phyloP scores from a whole-genome alignment of 2,113 vertebrate genomes.

The Dunckerocampus dactyliophorus region DNA sequence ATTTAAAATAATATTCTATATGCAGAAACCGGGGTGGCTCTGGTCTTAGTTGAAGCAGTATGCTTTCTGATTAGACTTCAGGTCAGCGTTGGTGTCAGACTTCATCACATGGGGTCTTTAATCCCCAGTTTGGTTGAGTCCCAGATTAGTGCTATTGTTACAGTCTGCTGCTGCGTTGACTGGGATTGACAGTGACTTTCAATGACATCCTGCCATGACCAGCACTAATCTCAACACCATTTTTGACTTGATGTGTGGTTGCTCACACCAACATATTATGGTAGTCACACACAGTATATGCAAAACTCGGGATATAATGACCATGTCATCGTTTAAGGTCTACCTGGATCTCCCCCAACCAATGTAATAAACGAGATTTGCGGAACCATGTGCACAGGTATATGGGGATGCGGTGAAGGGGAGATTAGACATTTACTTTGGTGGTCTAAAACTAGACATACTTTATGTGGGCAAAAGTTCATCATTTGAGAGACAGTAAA shows the following conservation, averaged over 20 bases:
- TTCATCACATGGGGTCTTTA: constrained; percentile 67
- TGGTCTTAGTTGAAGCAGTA: constrained; percentile 38
- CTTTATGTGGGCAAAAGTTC: constrained; percentile 29
- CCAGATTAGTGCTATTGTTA: constrained; percentile 64
- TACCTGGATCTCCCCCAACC: constrained; percentile 9
- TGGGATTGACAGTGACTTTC: constrained; percentile 53
- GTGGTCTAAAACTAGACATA: constrained; percentile 40
- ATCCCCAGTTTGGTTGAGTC: constrained; percentile 51
- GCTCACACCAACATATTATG: constrained; percentile 24
- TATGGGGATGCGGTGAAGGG: constrained; percentile 30
- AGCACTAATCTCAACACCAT: constrained; percentile 54
- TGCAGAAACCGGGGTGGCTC: constrained; percentile 13
- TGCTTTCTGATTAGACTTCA: constrained; percentile 50
- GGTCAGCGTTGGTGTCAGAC: constrained; percentile 51
- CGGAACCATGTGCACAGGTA: constrained; percentile 30
- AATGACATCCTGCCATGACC: constrained; percentile 53
- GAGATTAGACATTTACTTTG: constrained; percentile 19
- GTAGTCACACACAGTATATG: constrained; percentile 7
- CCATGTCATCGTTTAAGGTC: not conserved
- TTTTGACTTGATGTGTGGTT: constrained; percentile 40
- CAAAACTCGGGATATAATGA: not conserved
- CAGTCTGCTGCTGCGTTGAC: constrained; percentile 56
- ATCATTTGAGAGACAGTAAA: constrained; percentile 26
- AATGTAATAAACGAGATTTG: constrained; percentile 15
- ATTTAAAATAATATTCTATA: not conserved